Conservation (phyloP, 1,140 invertebrate species). For the Colletes latitarsis region DNA sequence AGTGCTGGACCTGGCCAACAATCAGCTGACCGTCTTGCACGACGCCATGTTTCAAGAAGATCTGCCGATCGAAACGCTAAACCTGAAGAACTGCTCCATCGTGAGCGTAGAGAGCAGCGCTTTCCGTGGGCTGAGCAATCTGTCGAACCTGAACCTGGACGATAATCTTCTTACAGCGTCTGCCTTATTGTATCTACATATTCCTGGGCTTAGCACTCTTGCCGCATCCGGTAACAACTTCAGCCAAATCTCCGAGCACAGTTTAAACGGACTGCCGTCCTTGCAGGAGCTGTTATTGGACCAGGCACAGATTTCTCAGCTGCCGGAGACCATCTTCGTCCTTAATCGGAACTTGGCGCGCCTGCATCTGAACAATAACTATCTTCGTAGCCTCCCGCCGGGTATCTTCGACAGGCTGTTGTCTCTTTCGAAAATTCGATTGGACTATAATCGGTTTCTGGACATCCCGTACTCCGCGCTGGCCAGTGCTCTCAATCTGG, state of each 20-base stretch:
- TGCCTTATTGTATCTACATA: slow-evolving; percentile 86
- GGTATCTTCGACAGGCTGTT: slow-evolving; percentile 86
- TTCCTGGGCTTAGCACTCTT: slow-evolving; percentile 87
- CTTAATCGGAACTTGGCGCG: slow-evolving; percentile 88
- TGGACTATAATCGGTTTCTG: slow-evolving; percentile 87
- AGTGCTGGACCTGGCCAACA: slow-evolving; percentile 85
- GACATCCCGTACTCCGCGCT: slow-evolving; percentile 90
- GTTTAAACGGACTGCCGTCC: slow-evolving; percentile 88
- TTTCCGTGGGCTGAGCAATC: slow-evolving; percentile 84
- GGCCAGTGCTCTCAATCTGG: slow-evolving; percentile 87
- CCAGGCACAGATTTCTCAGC: slow-evolving; percentile 84
- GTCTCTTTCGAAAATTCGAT: slow-evolving; percentile 88
- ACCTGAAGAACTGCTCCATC: slow-evolving; percentile 84
- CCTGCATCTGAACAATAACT: slow-evolving; percentile 88
- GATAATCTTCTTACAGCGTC: slow-evolving; percentile 87
- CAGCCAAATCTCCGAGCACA: slow-evolving; percentile 84
- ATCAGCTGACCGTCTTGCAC: slow-evolving; percentile 82
- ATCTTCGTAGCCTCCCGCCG: slow-evolving; percentile 84
- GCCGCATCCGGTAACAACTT: slow-evolving; percentile 90
- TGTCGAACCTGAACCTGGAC: slow-evolving; percentile 87
- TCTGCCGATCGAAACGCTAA: slow-evolving; percentile 82
- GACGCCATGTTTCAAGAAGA: slow-evolving; percentile 84
- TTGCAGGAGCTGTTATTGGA: slow-evolving; percentile 87
- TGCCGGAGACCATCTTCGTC: slow-evolving; percentile 87
- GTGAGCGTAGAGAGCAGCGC: slow-evolving; percentile 84